Conservation (phyloP, 2,888 invertebrate genomes). For the Hypselothyrea guttata region DNA sequence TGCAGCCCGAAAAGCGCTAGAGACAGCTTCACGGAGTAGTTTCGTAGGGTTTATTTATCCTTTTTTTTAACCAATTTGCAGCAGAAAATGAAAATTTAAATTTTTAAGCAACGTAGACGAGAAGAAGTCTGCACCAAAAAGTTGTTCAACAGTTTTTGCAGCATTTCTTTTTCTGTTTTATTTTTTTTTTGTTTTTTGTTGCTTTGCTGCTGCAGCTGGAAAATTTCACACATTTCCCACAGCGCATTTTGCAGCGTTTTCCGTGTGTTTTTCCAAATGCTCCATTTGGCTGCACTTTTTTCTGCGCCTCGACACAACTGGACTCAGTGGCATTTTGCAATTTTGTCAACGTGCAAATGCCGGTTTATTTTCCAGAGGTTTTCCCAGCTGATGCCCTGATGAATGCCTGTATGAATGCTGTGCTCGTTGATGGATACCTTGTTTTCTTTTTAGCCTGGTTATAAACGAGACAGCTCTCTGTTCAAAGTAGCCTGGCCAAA, state of each 20-base stretch:
- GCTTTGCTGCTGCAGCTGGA: conserved; percentile 66
- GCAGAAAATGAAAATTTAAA: conserved; percentile 76
- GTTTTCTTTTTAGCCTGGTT: conserved; percentile 42
- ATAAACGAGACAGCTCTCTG: conserved; percentile 40
- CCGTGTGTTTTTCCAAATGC: conserved; percentile 44
- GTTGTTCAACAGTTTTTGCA: conserved; percentile 46
- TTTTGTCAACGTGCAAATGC: conserved; percentile 55
- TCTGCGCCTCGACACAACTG: conserved; percentile 5
- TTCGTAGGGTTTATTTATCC: too few species aligned
- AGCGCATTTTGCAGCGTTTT: conserved; percentile 62
- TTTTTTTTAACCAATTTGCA: conserved; percentile 72
- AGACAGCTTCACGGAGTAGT: neutral
- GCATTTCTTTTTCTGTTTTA: neutral
- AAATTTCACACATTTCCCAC: conserved; percentile 76
- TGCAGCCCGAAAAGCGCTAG: conserved; percentile 1
- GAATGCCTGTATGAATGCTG: conserved; percentile 18
- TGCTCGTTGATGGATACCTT: too few species aligned
- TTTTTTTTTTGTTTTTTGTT: too few species aligned
- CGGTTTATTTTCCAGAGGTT: conserved; percentile 25
- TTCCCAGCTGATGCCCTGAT: conserved; percentile 1
- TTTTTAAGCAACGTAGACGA: conserved; percentile 71
- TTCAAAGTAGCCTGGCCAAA: conserved; percentile 40
- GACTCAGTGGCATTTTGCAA: conserved; percentile 41
- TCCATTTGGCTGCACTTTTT: conserved; percentile 23
- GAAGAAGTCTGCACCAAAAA: conserved; percentile 52